phyloP scores from a whole-genome alignment of 2,113 vertebrate genomes.

The Eulemur rufifrons region DNA sequence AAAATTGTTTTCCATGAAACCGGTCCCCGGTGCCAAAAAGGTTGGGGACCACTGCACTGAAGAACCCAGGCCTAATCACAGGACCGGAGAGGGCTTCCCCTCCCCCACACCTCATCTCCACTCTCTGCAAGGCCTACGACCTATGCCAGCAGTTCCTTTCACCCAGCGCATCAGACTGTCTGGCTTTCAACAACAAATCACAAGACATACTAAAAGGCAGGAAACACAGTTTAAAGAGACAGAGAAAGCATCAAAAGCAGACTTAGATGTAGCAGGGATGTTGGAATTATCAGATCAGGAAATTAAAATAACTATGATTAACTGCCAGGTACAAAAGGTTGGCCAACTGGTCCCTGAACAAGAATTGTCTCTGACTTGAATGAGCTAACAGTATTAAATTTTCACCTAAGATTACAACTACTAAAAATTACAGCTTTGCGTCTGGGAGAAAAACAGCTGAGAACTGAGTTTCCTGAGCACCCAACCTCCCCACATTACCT shows the following conservation, averaged over 20 bases:
- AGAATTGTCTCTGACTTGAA: slow-evolving; percentile 15
- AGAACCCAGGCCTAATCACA: neutral
- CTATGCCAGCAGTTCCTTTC: neutral
- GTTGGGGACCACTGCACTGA: too few species aligned
- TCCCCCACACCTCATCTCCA: neutral
- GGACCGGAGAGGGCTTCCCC: neutral
- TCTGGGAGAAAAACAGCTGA: slow-evolving; percentile 14
- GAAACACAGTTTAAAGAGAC: neutral
- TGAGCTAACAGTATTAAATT: neutral
- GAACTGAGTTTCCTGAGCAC: neutral
- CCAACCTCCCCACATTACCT: neutral
- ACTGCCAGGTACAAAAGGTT: neutral
- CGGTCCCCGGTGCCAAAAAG: too few species aligned
- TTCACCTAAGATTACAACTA: slow-evolving; percentile 6
- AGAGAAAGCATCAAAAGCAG: neutral
- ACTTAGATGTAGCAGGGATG: neutral
- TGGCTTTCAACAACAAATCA: neutral
- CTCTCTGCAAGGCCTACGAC: too few species aligned
- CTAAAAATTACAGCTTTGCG: neutral
- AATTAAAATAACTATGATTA: neutral
- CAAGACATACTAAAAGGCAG: slow-evolving; percentile 10
- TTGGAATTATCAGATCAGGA: neutral
- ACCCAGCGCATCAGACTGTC: neutral
- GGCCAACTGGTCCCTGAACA: neutral
- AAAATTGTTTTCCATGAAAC: too few species aligned